These are phyloP conservation scores for Aphyosemion australe DNA, from an alignment of 2,113 vertebrate species.

Conservation along the genomic window DNA sequence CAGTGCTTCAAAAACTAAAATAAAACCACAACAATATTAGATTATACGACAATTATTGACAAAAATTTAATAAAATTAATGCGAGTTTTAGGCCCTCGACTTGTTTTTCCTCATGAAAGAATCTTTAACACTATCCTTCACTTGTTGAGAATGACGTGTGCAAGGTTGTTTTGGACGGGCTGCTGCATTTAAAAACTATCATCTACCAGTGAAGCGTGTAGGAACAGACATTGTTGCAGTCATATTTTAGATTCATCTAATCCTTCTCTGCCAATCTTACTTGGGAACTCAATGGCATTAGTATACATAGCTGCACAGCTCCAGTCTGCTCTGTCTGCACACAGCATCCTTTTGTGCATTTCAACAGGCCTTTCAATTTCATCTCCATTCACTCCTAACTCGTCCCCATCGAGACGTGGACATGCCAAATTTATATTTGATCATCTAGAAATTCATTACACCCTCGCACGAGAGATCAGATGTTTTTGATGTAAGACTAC, in stretches of 20 bases:
- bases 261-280: conserved; percentile 9
- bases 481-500: conserved; percentile 21
- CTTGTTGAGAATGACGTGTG: background rate
- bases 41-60: too few relatives aligned
- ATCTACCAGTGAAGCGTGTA: conserved; percentile 17
- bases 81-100: too few relatives aligned
- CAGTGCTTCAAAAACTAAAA: too few relatives aligned
- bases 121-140: too few relatives aligned
- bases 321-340: conserved; percentile 43
- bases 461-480: conserved; percentile 40
- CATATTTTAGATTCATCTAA: conserved; percentile 2
- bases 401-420: conserved; percentile 40
- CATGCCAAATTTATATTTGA: conserved; percentile 47
- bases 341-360: conserved; percentile 55
- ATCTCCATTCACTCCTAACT: conserved; percentile 50
- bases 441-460: conserved; percentile 46
- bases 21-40: too few relatives aligned
- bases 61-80: too few relatives aligned
- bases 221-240: conserved; percentile 14
- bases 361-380: conserved; percentile 54
- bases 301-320: conserved; percentile 57
- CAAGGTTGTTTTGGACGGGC: background rate
- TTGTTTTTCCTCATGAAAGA: too few relatives aligned
- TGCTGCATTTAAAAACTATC: background rate
- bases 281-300: conserved; percentile 50